Conservation (phyloP, 2,113 vertebrate species). For the Hydropotes inermis region DNA sequence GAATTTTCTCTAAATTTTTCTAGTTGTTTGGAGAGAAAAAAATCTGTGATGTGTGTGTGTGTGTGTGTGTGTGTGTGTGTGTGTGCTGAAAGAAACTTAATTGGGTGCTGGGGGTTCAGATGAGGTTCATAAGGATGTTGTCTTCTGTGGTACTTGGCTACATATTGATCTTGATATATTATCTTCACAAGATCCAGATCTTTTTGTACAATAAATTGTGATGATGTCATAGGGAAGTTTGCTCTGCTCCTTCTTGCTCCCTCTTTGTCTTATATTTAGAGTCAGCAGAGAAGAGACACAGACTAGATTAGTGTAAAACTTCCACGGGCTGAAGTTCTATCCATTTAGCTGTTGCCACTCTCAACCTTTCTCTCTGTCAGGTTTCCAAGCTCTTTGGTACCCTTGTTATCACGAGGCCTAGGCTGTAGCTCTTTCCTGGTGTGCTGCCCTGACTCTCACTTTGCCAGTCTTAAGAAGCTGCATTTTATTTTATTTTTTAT, state of each 20-base stretch:
- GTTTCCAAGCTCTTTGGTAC: background rate
- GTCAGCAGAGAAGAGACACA: background rate
- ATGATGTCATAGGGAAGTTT: background rate
- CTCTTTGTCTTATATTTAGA: background rate
- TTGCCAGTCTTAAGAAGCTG: background rate
- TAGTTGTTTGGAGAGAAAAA: background rate
- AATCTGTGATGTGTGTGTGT: background rate
- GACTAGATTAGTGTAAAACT: background rate
- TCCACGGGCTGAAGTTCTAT: background rate
- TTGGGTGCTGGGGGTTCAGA: slow-evolving; percentile 68
- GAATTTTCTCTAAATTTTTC: background rate
- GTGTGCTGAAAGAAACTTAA: background rate
- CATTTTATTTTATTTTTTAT: background rate
- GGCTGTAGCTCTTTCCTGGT: background rate
- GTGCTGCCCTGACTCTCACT: background rate
- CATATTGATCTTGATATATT: slow-evolving; percentile 14
- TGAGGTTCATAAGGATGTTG: slow-evolving; percentile 87
- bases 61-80: background rate
- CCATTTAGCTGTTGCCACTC: background rate
- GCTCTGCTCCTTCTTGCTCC: background rate
- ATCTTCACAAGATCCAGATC: background rate
- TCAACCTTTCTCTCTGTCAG: background rate
- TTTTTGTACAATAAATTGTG: background rate
- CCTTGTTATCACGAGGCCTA: background rate
- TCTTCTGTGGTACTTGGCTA: slow-evolving; percentile 85